These are phyloP conservation scores for Magallana nippona DNA, from an alignment of 2,888 invertebrate species.

Conservation along the genomic window DNA sequence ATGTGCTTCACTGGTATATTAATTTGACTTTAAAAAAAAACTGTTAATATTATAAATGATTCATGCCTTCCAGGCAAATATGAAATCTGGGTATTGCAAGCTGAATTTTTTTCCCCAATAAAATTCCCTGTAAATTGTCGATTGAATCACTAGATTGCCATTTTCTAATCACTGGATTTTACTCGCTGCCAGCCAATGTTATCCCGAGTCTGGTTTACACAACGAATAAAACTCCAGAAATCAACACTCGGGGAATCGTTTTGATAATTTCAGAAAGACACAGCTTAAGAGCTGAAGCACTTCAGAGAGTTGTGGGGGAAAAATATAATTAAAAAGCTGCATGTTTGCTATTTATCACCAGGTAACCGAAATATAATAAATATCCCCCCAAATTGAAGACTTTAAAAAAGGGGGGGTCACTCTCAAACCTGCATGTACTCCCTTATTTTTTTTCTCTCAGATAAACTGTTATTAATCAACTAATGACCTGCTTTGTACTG, in stretches of 20 bases:
- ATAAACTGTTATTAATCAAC: neutral
- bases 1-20: too few species aligned
- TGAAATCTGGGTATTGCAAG: neutral
- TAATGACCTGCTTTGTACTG: neutral
- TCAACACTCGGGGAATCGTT: neutral
- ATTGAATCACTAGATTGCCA: neutral
- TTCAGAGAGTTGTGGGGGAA: too few species aligned
- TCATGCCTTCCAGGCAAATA: neutral
- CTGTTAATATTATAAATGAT: too few species aligned
- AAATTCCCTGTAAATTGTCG: neutral
- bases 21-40: too few species aligned
- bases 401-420: neutral
- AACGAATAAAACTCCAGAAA: neutral
- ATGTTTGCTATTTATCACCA: neutral
- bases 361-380: neutral
- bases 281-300: too few species aligned
- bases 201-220: neutral
- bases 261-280: neutral
- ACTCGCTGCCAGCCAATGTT: neutral
- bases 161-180: neutral
- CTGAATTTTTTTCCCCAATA: neutral
- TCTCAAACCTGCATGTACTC: neutral
- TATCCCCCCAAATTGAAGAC: neutral
- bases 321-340: too few species aligned
- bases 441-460: neutral